Evolutionary conservation across 2,113 vertebrate species (phyloP).

Genomic region (Bubo bubo): DNA sequence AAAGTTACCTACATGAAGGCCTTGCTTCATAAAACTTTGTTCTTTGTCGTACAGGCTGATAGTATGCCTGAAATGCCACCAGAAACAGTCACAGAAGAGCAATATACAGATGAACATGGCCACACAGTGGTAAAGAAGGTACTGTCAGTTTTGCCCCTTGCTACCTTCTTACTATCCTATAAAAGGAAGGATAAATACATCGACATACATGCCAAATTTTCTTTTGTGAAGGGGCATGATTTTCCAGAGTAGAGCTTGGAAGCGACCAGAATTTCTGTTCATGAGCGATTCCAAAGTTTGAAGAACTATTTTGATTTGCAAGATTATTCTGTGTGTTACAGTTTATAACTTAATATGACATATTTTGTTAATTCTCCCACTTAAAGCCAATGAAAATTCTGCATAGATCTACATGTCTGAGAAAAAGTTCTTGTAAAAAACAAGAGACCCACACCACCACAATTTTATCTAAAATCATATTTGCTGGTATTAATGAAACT

Average conservation of each 20-base stretch:
- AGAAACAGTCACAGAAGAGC: slow-evolving; percentile 90
- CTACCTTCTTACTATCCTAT: background rate
- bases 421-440: background rate
- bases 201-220: background rate
- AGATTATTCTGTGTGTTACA: background rate
- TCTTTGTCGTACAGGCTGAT: slow-evolving; percentile 80
- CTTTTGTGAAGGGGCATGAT: background rate
- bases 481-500: background rate
- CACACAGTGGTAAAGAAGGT: slow-evolving; percentile 94
- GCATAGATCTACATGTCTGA: background rate
- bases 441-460: background rate
- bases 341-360: background rate
- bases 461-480: background rate
- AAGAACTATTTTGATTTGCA: background rate
- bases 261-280: background rate
- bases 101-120: slow-evolving; percentile 90
- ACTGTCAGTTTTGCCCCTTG: background rate
- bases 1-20: background rate
- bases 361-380: background rate
- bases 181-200: background rate
- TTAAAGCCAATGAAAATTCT: background rate
- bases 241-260: background rate
- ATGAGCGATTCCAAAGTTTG: background rate
- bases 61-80: slow-evolving; percentile 86
- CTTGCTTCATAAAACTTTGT: background rate